These are phyloP conservation scores for Eublepharis macularius DNA, from an alignment of 2,113 vertebrate genomes.

Conservation along the genomic window DNA sequence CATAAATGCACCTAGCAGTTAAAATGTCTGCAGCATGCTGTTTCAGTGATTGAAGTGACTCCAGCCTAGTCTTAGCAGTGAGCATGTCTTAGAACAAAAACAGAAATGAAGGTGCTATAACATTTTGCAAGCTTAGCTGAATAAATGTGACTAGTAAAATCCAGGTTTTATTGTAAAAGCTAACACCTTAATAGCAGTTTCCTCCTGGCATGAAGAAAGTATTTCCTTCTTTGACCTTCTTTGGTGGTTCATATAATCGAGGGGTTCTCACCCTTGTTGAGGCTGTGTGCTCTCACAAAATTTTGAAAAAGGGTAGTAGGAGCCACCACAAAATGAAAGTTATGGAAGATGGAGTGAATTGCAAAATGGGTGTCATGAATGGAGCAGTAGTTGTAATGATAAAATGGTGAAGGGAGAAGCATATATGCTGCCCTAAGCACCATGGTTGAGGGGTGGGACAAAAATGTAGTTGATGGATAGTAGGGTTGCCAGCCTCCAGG, in stretches of 20 bases:
- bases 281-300: too few species aligned
- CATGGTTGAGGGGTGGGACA: too few species aligned
- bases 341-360: too few species aligned
- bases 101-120: neutral
- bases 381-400: too few species aligned
- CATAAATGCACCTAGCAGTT: neutral
- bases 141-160: neutral
- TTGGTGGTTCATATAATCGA: neutral
- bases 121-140: neutral
- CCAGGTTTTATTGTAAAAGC: neutral
- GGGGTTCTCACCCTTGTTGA: too few species aligned
- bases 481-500: too few species aligned
- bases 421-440: too few species aligned
- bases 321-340: too few species aligned
- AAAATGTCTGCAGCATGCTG: neutral
- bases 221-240: neutral
- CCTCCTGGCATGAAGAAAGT: neutral
- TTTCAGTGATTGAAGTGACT: neutral
- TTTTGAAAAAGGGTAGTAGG: too few species aligned
- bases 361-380: too few species aligned
- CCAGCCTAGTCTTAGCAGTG: neutral
- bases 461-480: too few species aligned
- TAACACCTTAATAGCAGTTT: neutral
- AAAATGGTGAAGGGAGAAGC: too few species aligned
- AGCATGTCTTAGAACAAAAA: neutral